These are phyloP conservation scores for Lithophane ornitopus DNA, from an alignment of 2,888 invertebrate genomes.

Conservation along the genomic window DNA sequence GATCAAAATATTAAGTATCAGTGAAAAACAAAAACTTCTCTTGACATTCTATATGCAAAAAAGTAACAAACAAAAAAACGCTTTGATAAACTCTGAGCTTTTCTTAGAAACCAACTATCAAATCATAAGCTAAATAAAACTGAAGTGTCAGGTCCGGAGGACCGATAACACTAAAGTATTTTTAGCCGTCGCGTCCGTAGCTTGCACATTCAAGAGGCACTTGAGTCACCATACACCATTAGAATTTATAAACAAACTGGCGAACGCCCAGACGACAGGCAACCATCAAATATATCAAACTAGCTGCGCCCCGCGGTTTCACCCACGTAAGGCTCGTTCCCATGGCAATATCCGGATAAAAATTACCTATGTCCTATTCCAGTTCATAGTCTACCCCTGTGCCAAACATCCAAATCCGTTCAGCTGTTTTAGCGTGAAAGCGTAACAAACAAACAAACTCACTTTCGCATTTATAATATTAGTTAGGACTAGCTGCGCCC, in stretches of 20 bases:
- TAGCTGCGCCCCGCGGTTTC: too few species aligned
- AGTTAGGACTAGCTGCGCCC: too few species aligned
- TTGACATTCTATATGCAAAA: not conserved
- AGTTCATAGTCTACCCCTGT: too few species aligned
- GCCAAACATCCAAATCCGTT: too few species aligned
- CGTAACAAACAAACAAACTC: too few species aligned
- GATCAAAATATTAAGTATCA: not conserved
- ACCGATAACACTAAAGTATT: constrained; percentile 16
- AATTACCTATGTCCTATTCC: too few species aligned
- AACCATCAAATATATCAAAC: constrained; percentile 26
- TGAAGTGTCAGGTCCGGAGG: constrained; percentile 9
- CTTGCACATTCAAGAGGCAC: constrained; percentile 11
- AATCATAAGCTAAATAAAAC: constrained; percentile 8
- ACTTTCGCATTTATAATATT: too few species aligned
- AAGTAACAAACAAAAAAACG: not conserved
- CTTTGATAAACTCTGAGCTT: not conserved
- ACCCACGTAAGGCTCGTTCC: too few species aligned
- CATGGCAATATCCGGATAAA: too few species aligned
- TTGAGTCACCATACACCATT: not conserved
- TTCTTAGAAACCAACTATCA: not conserved
- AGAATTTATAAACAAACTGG: constrained; percentile 35
- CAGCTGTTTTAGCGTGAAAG: too few species aligned
- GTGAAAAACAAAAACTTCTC: not conserved
- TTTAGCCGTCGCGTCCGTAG: not conserved
- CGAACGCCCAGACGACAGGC: constrained; percentile 22